Conservation (phyloP, 2,797 vertebrate species). For the Calcarius lapponicus region DNA sequence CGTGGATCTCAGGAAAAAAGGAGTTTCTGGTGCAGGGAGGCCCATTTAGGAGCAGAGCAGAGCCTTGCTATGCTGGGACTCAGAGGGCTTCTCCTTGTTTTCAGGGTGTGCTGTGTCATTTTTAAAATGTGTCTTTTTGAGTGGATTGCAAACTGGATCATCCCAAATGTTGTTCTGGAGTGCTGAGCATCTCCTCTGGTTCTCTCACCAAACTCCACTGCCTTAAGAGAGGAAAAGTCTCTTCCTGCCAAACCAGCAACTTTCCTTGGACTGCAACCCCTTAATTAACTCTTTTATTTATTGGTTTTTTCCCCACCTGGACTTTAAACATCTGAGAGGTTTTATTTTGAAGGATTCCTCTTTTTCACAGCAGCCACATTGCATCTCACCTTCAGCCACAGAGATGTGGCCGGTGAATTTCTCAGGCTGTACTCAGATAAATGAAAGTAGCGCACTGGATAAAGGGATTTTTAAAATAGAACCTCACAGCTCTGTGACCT, state of each 20-base stretch:
- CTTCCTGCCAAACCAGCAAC: background rate
- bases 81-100: background rate
- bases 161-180: background rate
- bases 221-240: background rate
- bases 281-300: background rate
- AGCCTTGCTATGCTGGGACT: background rate
- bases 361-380: background rate
- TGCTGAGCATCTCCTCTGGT: background rate
- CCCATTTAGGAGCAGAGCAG: background rate
- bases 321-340: background rate
- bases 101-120: background rate
- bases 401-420: background rate
- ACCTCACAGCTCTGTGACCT: background rate
- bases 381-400: background rate
- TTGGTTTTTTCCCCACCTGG: accelerated
- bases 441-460: background rate
- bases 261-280: background rate
- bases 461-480: background rate
- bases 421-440: background rate
- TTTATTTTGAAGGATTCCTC: background rate
- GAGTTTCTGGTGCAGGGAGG: background rate
- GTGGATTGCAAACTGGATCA: background rate
- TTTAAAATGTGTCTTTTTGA: background rate
- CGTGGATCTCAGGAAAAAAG: background rate
- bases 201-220: background rate